These are phyloP conservation scores for Myotis daubentonii DNA, from an alignment of 2,797 vertebrate species.

Conservation along the genomic window DNA sequence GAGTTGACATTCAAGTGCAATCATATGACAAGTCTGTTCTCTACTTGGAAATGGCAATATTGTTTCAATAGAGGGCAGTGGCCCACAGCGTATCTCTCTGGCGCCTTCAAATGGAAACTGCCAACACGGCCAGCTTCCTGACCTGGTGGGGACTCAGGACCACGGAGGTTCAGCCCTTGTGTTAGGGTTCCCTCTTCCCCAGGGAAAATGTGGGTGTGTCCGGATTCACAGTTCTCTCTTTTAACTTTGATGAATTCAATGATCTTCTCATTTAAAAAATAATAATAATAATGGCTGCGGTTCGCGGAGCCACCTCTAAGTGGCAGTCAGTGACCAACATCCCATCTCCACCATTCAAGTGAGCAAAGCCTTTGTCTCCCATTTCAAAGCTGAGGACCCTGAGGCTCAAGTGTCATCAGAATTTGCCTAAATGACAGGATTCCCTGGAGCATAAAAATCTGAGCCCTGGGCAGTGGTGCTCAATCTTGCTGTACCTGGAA, in stretches of 20 bases:
- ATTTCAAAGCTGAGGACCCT: background rate
- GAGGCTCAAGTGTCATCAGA: background rate
- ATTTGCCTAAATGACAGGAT: background rate
- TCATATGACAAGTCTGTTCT: background rate
- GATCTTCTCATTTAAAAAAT: background rate
- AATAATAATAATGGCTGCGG: background rate
- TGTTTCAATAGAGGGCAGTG: conserved; percentile 30
- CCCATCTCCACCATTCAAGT: background rate
- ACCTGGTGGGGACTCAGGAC: background rate
- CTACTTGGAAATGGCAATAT: background rate
- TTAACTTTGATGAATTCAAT: background rate
- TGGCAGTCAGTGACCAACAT: background rate
- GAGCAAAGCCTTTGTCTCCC: background rate
- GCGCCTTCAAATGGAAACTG: background rate
- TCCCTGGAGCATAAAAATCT: background rate
- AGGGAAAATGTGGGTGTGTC: background rate
- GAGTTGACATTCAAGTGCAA: background rate
- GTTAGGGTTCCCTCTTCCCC: background rate
- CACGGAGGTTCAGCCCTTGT: background rate
- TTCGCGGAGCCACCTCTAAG: background rate
- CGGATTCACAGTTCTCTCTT: background rate
- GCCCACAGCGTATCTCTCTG: background rate
- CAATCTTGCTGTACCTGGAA: background rate
- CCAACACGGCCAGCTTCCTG: background rate
- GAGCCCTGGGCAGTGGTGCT: background rate